Evolutionary conservation across 2,797 vertebrate species (phyloP), one percentile per base, ranked within the genome.

Genomic region (Hozukius guyotensis): DNA sequence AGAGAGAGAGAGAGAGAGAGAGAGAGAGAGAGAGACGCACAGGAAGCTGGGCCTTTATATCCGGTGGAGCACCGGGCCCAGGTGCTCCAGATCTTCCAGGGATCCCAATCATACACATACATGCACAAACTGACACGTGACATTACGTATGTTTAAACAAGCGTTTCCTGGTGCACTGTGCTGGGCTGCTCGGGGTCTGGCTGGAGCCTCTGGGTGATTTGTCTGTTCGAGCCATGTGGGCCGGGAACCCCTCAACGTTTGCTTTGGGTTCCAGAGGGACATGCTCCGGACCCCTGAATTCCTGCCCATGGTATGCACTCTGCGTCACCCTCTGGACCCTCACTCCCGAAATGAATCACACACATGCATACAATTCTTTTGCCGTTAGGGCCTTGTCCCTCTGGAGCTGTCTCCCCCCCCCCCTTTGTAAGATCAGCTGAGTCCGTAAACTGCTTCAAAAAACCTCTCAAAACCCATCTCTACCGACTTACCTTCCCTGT

Each of bases 181-280:
- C 80, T 59, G 27, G 74, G 72, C 67, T 81, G 80, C 82, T 84
- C 63, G 6, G 77, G 79, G 78, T 83, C 83, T 81, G 83, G 52
- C 60, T 75, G 77, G 81, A 89, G 84, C 88, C 83, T 82, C 82
- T 78, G 64, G 75, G 79, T 91, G 88, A 93, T 93, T 91, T 89
- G 90, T 93, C 92, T 92, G 87, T 77, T 83, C 2, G 31, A 91
- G 80, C 72, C 79, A 72, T 31, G 70, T 74, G 81, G 78, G 46
- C 70, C 65, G 18, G 71, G 85, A 89, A 87, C 81, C 72, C 74
- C 64, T 87, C 78, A 85, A 84, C 81, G 87, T 93, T 93, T 90
- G 86, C 78, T 89, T 91, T 90, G 81, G 77, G 86, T 89, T 91
- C 78, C 87, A 87, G 36, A 78, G 89, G 91, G 89, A 92, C 88